Evolutionary conservation across 2,797 vertebrate genomes (phyloP), one percentile per base, ranked within the genome.

Genomic region (Sebastes taczanowskii): DNA sequence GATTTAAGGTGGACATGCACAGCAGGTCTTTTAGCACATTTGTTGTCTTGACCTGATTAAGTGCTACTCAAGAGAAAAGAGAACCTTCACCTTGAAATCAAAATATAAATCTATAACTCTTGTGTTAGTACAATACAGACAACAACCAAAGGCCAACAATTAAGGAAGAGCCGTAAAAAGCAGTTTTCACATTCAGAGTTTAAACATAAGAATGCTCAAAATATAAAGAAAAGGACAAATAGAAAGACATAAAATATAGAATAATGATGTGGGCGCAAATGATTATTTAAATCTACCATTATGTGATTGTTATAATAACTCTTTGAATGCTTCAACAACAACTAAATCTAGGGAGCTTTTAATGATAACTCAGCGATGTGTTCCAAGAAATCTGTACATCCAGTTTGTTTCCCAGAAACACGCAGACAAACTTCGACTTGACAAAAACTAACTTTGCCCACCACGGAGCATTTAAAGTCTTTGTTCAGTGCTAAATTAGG

Each of bases 11-110:
- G 46, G 42, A 56, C 22, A 20, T 46, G 42, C n/a, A 55, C 55
- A 52, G 61, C 82, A 74, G 35, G 69, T 79, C 49, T 80, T 69
- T 62, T 53, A 30, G 42, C 18, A 60, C 42, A 62, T 69, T 34
- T 58, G 64, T 73, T 84, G 78, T 70, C 1, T 35, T 71, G 56
- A 80, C 22, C 66, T 35, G 35, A 82, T 71, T 77, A 18, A 64
- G 32, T 49, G 18, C n/a, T 22, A 25, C 18, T 34, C 3, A 10
- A 52, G 16, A 38, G 29, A 16, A 70, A 25, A 71, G 6, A 25
- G 13, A 63, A 25, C 55, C 27, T 53, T 70, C 5, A 27, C 11
- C 1, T 46, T 46, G 11, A 38, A 68, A 46, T 38, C 5, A 10
- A 59, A 4, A 60, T 11, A 11, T 8, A 67, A 3, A 74, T 46